Evolutionary conservation across 2,113 vertebrate genomes (phyloP), one percentile per base, ranked within the genome.

Genomic region (Saccopteryx bilineata): DNA sequence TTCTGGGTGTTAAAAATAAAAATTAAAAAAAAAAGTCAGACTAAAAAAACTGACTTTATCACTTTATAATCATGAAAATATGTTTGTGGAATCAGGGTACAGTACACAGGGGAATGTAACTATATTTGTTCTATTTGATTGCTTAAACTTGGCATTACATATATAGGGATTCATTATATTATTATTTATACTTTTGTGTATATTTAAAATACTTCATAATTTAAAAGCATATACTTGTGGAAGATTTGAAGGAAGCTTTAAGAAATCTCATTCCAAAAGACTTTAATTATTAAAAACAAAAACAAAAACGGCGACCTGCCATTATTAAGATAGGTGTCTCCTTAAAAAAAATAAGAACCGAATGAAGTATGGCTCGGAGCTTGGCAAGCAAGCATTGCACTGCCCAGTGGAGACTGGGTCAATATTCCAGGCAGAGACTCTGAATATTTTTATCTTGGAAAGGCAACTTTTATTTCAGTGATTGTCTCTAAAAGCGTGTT

Each of bases 401-500:
- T 92, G 95, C 95, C 96, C 96, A 84, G 56, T 66, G 91, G 90
- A 93, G 56, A 93, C 65, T 86, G 95, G 91, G 93, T 83, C 87
- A 96, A 89, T 91, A 97, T 91, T 96, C 69, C 54, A 96, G 97
- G 94, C 89, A 96, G 79, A 86, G 69, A 92, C 74, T 85, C 87
- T 96, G 86, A 86, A 95, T 96, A 96, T 95, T 96, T 97, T 97
- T 96, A 97, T 74, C 93, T 95, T 93, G 82, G 65, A 95, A 96
- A 95, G 75, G 95, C 65, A 85, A 68, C 75, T 86, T 94, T 96
- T 85, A 97, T 98, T 95, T 96, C 95, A 96, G 96, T 96, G 97
- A 98, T 98, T 98, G 97, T 98, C 98, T 97, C 96, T 98, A 97
- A 97, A 98, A 98, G 97, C 98, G 97, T 98, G 97, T 97, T 97